Evolutionary conservation across 2,797 vertebrate genomes (phyloP).

Genomic region (Meda fulgida): DNA sequence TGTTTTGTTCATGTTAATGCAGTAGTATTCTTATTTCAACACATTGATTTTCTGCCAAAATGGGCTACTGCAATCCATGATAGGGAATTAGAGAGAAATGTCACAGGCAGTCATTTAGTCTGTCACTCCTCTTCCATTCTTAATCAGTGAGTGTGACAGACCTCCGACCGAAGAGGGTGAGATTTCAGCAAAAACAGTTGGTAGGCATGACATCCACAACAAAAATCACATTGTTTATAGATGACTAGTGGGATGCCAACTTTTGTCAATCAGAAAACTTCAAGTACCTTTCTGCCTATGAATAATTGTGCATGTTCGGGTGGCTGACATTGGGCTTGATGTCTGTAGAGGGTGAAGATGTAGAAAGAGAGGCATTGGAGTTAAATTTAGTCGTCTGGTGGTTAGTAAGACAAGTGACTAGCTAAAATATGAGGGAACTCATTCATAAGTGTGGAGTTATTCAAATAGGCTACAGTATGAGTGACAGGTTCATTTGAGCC

Average conservation of each 20-base stretch:
- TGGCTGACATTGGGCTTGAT: neutral
- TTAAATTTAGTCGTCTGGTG: neutral
- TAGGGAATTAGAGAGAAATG: slow-evolving; percentile 18
- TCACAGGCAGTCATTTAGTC: neutral
- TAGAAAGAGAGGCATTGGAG: neutral
- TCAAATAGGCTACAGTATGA: neutral
- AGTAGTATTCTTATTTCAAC: slow-evolving; percentile 18
- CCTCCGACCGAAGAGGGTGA: neutral
- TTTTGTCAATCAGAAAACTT: too few species aligned
- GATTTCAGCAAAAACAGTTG: slow-evolving; percentile 1
- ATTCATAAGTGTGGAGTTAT: neutral
- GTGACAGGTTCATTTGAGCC: slow-evolving; percentile 5
- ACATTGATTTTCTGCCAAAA: slow-evolving; percentile 21
- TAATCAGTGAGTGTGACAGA: too few species aligned
- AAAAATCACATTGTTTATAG: slow-evolving; percentile 5
- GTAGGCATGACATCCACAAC: neutral
- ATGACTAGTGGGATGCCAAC: neutral
- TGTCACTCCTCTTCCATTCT: too few species aligned
- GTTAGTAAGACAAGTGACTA: neutral
- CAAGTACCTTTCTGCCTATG: too few species aligned
- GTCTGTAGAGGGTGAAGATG: neutral
- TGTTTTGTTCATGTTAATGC: slow-evolving; percentile 5
- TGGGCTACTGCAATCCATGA: neutral
- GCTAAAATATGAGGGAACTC: neutral
- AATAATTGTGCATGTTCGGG: neutral